Evolutionary conservation across 2,113 vertebrate genomes (phyloP).

Genomic region (Oceanodroma tethys): DNA sequence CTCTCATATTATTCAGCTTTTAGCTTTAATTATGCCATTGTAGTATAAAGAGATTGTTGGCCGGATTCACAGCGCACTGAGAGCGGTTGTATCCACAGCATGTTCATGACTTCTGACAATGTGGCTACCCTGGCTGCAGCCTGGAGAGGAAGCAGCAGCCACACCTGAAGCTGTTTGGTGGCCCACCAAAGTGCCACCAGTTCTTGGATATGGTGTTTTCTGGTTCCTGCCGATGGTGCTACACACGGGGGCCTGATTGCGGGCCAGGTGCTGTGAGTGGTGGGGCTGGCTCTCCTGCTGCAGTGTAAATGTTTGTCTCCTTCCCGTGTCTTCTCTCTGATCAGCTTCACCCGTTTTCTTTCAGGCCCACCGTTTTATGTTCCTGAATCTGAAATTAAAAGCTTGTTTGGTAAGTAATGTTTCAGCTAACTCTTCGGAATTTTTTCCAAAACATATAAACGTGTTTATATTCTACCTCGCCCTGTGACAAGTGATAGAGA

Average conservation of each 20-base stretch:
- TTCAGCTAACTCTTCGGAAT: background rate
- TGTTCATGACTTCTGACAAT: background rate
- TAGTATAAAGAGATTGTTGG: background rate
- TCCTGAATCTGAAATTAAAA: conserved; percentile 62
- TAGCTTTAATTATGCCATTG: background rate
- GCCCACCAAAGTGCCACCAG: accelerated
- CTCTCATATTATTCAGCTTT: background rate
- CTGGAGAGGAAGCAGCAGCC: background rate
- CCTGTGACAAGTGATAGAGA: background rate
- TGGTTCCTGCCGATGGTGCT: background rate
- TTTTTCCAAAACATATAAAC: background rate
- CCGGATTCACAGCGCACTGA: background rate
- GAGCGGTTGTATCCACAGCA: accelerated
- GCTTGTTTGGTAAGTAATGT: conserved; percentile 72
- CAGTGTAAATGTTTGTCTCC: background rate
- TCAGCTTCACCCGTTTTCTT: background rate
- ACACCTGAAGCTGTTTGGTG: background rate
- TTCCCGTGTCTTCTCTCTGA: background rate
- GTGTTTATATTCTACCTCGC: background rate
- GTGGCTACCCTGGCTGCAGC: background rate
- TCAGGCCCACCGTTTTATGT: conserved; percentile 77
- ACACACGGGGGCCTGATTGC: background rate
- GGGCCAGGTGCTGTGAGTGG: background rate
- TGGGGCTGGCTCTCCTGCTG: background rate
- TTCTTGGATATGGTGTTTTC: background rate